Base-by-base conservation (phyloP, 2,797 vertebrate genomes). In the Aeoliscus strigatus region DNA sequence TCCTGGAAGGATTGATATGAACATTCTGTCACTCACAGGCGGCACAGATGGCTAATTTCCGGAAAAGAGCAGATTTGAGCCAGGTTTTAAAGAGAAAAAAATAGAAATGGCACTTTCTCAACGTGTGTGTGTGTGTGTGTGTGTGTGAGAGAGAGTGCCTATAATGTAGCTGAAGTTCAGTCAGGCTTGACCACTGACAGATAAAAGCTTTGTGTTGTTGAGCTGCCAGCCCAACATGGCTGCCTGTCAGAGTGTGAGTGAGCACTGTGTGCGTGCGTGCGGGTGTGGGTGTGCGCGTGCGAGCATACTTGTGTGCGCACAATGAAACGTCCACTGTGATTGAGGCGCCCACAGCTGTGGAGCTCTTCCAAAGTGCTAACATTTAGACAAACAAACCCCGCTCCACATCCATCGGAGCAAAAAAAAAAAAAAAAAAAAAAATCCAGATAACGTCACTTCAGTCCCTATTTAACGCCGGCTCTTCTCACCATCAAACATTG, bases 41-140 rank as follows among this genome's bases (percentile, higher is more conserved):
- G 80, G 84, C 83, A 86, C 86, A 87, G 86, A 87, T 87, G 86
- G 86, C 84, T 86, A 87, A 87, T 87, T 85, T 87, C 84, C 83
- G 83, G 74, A 81, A 82, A 83, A 86, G 79, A 85, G 81, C 80
- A 80, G 77, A 84, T 86, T 86, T 84, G 81, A 84, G 84, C 84
- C 84, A 86, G 83, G 83, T 83, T 86, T 84, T 73, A 85, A 82
- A 79, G 75, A 76, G 73, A 54, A 76, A 78, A 84, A 80, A 77
- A 81, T 72, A 72, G 74, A 81, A 86, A 86, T 84, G 83, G 79
- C 81, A 73, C 64, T 81, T 84, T 82, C 82, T 84, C 81, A 81
- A 75, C 80, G 80, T 67, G 66, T 14, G 24, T 70, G 59, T 51
- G 58, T 41, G 38, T 41, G 46, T 39, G 57, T 46, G 39, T 42